These are phyloP conservation scores for Clarias magur DNA, from an alignment of 2,113 vertebrate species.

Conservation along the genomic window DNA sequence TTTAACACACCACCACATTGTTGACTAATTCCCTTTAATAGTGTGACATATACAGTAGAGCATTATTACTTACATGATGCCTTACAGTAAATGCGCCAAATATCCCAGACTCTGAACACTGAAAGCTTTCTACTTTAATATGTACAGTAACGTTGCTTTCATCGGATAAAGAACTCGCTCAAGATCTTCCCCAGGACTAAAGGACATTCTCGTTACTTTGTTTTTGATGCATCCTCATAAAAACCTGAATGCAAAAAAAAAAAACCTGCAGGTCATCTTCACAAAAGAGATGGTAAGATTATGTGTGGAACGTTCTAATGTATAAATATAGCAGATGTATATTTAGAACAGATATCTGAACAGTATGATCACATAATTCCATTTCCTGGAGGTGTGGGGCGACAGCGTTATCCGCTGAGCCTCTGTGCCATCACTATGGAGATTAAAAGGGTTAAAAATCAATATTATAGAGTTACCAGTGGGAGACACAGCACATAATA, in stretches of 20 bases:
- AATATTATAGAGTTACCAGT: neutral
- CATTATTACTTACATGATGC: neutral
- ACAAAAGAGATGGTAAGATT: neutral
- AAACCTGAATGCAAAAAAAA: neutral
- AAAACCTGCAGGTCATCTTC: neutral
- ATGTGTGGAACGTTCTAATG: neutral
- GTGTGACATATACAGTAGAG: too few species aligned
- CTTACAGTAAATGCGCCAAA: neutral
- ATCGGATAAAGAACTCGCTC: neutral
- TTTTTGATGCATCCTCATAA: neutral
- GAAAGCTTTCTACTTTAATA: neutral
- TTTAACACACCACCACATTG: too few species aligned
- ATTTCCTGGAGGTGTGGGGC: neutral
- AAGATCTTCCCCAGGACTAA: neutral
- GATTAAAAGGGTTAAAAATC: conserved; percentile 6
- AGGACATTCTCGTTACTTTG: neutral
- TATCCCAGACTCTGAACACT: neutral
- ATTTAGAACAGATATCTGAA: neutral
- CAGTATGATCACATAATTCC: neutral
- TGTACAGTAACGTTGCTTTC: neutral
- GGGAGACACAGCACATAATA: neutral
- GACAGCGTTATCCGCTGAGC: too few species aligned
- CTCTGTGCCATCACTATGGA: too few species aligned
- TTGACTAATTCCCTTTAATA: too few species aligned
- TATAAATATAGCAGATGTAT: neutral